Conservation (phyloP, 2,797 vertebrate genomes). For the Amblyraja radiata region DNA sequence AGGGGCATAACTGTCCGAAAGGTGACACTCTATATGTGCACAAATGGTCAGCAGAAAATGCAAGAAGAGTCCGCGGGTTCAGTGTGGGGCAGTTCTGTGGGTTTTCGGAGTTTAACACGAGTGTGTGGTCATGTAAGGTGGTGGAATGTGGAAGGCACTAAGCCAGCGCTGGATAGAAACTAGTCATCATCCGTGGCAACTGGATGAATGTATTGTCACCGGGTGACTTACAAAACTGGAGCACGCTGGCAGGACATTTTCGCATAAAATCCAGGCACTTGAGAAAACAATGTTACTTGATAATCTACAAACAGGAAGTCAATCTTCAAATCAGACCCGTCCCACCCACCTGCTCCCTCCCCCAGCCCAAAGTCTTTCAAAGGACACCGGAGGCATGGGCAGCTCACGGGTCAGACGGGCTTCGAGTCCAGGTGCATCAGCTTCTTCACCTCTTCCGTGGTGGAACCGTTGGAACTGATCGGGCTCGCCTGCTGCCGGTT, state of each 20-base stretch:
- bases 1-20: background rate
- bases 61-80: background rate
- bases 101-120: background rate
- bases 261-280: background rate
- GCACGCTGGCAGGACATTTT: background rate
- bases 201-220: background rate
- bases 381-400: background rate
- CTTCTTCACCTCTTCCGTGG: background rate
- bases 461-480: background rate
- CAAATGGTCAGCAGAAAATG: background rate
- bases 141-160: background rate
- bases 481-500: background rate
- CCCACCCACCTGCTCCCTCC: background rate
- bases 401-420: background rate
- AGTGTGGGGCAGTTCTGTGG: background rate
- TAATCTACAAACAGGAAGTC: background rate
- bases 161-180: background rate
- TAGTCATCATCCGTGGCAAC: background rate
- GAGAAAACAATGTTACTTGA: background rate
- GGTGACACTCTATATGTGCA: background rate
- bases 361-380: background rate
- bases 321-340: background rate
- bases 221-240: background rate
- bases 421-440: background rate
- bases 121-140: background rate